Evolutionary conservation across 1,140 invertebrate genomes (phyloP), one percentile per base, ranked within the genome.

Genomic region (Drosophila nebulosa): DNA sequence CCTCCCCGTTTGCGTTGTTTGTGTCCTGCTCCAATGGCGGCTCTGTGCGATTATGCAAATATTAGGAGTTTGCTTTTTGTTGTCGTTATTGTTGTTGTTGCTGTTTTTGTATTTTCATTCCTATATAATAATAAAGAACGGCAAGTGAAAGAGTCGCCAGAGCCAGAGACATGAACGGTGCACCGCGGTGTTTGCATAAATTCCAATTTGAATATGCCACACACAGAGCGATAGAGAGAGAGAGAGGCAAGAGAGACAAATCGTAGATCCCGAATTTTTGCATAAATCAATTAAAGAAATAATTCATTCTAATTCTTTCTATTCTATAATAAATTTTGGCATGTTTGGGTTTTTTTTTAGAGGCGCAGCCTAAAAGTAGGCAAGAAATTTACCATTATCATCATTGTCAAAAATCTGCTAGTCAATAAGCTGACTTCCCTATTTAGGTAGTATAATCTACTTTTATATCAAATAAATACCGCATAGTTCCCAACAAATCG

Each of bases 21-120:
- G 42, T 24, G 26, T 39, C 50, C 4, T 32, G 9, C 3, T 32
- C 10, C 30, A 10, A 32, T 32, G 4, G 39, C n/a, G 52, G 53
- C 67, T 86, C 61, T 60, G 74, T 89, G 75, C 84, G 83, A 88
- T 88, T 88, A 88, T 88, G 83, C 84, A 88, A 88, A 88, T 88
- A 88, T 88, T 88, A 88, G 83, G 88, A 88, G 76, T 63, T 61
- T 30, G 55, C 39, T 57, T 58, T 32, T 64, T 52, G 60, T 16
- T 24, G 46, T 53, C 18, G 4, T 72, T 74, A 22, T 36, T 22
- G 27, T 39, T 35, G 32, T 53, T 58, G 22, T 46, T 39, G 64
- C 75, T 64, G 62, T 59, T 64, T 56, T 63, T 53, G 56, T 67
- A 46, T 59, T 55, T 52, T 64, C 76, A 85, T 77, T 84, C 65